These are phyloP conservation scores for Festucalex cinctus DNA, from an alignment of 2,113 vertebrate species.

Conservation along the genomic window DNA sequence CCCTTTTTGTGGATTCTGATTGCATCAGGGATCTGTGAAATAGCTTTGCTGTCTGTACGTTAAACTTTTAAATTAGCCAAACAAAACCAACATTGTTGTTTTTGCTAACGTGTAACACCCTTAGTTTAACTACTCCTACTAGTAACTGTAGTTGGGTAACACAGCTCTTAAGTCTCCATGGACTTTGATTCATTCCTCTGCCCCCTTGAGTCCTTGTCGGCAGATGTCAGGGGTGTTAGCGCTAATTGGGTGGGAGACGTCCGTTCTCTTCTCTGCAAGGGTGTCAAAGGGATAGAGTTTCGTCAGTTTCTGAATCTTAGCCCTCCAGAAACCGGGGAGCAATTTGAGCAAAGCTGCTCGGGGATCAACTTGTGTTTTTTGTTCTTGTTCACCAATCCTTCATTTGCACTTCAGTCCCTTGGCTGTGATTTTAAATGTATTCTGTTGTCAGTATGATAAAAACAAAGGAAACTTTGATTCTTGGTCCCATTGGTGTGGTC, in stretches of 20 bases:
- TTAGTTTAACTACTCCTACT: background rate
- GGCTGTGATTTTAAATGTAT: background rate
- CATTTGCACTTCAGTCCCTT: background rate
- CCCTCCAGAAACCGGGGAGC: conserved; percentile 35
- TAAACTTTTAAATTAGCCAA: no score
- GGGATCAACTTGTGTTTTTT: background rate
- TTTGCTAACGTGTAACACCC: background rate
- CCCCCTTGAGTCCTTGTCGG: conserved; percentile 3
- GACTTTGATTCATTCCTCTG: conserved; percentile 6
- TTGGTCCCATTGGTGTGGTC: no score
- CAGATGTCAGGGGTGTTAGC: conserved; percentile 20
- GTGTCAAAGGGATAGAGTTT: conserved; percentile 48
- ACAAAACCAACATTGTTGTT: background rate
- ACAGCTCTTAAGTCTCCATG: background rate
- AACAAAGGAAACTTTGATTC: no score
- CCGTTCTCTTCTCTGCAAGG: conserved; percentile 46
- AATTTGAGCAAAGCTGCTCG: conserved; percentile 10
- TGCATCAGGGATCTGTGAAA: no score
- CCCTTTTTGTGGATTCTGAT: no score
- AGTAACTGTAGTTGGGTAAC: background rate
- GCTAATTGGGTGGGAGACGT: conserved; percentile 49
- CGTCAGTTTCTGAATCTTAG: conserved; percentile 34
- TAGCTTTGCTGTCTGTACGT: no score
- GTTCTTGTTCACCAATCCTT: background rate
- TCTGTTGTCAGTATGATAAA: no score